Conservation (phyloP, 2,888 invertebrate species). For the Myopa tessellatipennis region DNA sequence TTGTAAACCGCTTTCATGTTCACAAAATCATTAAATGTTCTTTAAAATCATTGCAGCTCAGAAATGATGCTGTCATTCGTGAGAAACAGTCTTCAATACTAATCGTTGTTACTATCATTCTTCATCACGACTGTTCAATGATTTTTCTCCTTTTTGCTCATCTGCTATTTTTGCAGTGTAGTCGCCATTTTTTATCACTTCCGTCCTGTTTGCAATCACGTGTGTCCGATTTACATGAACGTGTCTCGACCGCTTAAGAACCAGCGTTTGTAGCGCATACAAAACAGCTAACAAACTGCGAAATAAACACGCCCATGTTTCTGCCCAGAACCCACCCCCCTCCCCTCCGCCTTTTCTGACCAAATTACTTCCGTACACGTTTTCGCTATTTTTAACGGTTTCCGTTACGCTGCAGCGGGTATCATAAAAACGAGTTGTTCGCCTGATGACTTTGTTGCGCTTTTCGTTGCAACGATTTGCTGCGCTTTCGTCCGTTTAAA, state of each 20-base stretch:
- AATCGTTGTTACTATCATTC: no score
- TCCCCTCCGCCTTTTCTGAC: not conserved
- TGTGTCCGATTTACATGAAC: conserved; percentile 23
- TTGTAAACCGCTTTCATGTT: no score
- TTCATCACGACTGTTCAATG: no score
- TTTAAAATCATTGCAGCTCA: no score
- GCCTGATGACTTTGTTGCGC: not conserved
- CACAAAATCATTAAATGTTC: no score
- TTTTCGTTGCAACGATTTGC: not conserved
- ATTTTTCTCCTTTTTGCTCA: not conserved
- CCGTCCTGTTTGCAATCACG: conserved; percentile 12
- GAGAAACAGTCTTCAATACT: no score
- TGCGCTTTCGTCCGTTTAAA: not conserved
- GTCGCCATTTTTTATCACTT: not conserved
- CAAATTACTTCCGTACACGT: not conserved
- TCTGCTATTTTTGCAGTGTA: not conserved
- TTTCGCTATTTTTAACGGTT: not conserved
- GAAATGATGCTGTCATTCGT: no score
- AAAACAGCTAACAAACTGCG: conserved; percentile 18
- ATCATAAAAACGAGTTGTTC: not conserved
- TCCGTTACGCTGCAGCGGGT: not conserved
- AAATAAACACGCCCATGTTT: conserved; percentile 16
- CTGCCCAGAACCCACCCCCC: not conserved
- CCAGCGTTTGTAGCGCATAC: not conserved
- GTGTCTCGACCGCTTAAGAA: conserved; percentile 3